These are phyloP conservation scores for Sminthurinus signatus DNA, from an alignment of 1,140 invertebrate genomes.

Conservation along the genomic window DNA sequence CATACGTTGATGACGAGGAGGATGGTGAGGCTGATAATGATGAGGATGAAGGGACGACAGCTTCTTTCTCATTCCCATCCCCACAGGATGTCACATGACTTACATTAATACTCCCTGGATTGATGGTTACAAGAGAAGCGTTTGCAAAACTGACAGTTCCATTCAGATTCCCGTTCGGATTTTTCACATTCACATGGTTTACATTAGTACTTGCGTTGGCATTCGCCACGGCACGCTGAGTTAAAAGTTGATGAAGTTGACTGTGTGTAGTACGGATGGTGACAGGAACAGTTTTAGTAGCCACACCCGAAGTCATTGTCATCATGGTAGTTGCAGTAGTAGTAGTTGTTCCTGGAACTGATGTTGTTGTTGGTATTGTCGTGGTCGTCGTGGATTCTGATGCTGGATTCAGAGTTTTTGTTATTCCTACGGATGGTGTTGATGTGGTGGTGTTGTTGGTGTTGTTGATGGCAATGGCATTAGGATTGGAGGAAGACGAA, in stretches of 20 bases:
- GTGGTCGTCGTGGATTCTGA: too few species aligned
- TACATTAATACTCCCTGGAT: constrained; percentile 16
- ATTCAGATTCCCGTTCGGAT: too few species aligned
- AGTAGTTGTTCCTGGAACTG: neutral
- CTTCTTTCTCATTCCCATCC: neutral
- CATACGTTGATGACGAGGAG: constrained; percentile 5
- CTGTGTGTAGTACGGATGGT: constrained; percentile 27
- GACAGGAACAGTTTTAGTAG: neutral
- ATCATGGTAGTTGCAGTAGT: neutral
- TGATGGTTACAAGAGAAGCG: constrained; percentile 13
- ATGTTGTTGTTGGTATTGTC: too few species aligned
- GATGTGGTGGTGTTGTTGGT: neutral
- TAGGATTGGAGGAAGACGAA: neutral
- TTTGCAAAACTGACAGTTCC: neutral
- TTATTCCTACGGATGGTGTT: neutral
- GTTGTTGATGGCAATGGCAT: neutral
- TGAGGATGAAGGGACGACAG: neutral
- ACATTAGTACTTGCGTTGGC: too few species aligned
- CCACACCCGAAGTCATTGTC: neutral
- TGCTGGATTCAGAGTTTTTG: too few species aligned
- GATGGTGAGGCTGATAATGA: constrained; percentile 10
- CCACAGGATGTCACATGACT: constrained; percentile 6
- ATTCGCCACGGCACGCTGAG: constrained; percentile 21
- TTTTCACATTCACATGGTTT: too few species aligned
- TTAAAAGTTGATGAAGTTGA: constrained; percentile 38